Percentiles rank a stretch among this genome's conserved stretches.
phyloP scores from a whole-genome alignment of 2,888 invertebrate genomes.

The Trachelus troglodyta region DNA sequence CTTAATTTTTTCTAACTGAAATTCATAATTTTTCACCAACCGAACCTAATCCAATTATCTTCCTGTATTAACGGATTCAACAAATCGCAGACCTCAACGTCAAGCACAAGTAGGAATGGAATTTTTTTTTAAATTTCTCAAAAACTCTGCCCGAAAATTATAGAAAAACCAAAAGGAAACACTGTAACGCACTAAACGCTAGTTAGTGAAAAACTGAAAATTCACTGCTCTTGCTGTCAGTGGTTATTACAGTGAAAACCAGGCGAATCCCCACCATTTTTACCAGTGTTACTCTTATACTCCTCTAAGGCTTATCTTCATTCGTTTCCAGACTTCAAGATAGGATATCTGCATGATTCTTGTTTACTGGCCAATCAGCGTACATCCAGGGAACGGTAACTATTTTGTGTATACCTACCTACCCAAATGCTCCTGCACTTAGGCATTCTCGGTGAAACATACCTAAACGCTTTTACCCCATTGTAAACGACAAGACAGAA shows the following conservation, averaged over 20 bases:
- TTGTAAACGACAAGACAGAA: not conserved
- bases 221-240: constrained; percentile 17
- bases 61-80: not conserved
- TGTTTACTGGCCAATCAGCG: constrained; percentile 1
- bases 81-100: not conserved
- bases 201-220: constrained; percentile 34
- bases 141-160: not conserved
- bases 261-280: constrained; percentile 14
- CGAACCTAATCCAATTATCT: not conserved
- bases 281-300: constrained; percentile 9
- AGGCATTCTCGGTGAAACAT: not conserved
- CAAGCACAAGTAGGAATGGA: not conserved
- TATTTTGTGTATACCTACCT: not conserved
- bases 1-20: not conserved
- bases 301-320: not conserved
- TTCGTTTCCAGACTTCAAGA: constrained; percentile 12
- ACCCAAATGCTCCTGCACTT: not conserved
- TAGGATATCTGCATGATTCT: constrained; percentile 7
- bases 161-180: not conserved
- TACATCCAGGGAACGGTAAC: not conserved
- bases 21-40: not conserved
- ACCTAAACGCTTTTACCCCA: not conserved
- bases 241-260: constrained; percentile 35
- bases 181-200: constrained; percentile 25
- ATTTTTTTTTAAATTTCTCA: not conserved